Evolutionary conservation across 2,888 invertebrate genomes (phyloP), one percentile per base, ranked within the genome.

Genomic region (Notocelia uddmanniana): DNA sequence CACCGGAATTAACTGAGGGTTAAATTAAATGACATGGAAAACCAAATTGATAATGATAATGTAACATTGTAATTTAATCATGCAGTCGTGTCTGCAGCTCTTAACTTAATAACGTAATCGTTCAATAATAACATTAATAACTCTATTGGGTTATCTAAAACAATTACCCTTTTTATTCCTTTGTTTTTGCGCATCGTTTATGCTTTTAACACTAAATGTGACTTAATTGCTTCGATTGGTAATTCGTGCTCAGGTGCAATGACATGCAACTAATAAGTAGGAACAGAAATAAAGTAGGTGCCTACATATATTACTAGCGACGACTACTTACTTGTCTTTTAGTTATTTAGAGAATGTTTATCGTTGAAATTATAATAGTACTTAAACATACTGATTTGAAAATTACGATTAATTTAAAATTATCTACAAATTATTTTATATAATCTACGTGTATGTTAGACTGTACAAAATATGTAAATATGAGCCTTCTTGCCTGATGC

Each of bases 31-130:
- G 41, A 34, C 69, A 59, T 62, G 52, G n/a, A 48, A 63, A 45
- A 41, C 55, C 34, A 55, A 63, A 68, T 15, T n/a, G 13, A 11
- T 62, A 48, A 48, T n/a, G 13, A 11, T 62, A 48, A 48, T 37
- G 45, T 64, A 50, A 34, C 21, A 21, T 54, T 64, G 19, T 57
- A 70, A 50, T 19, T 34, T 55, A 58, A 70, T 69, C 11, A 54
- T 62, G 3, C 5, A 41, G 48, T 58, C 64, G 58, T 70, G 69
- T 26, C 48, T 57, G 63, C 8, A 48, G 18, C 34, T 69, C 23
- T 57, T 37, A 64, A 64, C 26, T 50, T 64, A 64, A 69, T 57
- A 54, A 57, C 50, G 18, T 64, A 70, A 70, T 70, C 66, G 58
- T 54, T 52, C 52, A 31, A 59, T 64, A 70, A 70, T 66, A 59